These are phyloP conservation scores for Neelides folsomi DNA, from an alignment of 2,888 invertebrate genomes.

Conservation along the genomic window DNA sequence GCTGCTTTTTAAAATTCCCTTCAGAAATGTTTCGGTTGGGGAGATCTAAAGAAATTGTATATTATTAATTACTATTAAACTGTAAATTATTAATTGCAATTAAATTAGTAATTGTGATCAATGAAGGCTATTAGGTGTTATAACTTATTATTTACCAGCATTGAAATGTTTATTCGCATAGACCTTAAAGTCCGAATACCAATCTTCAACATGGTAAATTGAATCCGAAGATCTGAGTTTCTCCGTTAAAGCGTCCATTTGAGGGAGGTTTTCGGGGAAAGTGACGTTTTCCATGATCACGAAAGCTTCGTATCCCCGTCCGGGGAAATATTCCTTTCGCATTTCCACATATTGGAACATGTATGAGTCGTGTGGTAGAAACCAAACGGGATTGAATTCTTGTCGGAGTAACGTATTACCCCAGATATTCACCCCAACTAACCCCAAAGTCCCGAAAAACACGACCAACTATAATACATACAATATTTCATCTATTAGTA, in stretches of 20 bases:
- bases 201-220: conserved; percentile 23
- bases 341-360: conserved; percentile 35
- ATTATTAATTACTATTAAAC: neutral
- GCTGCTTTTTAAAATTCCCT: conserved; percentile 47
- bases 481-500: too few species aligned
- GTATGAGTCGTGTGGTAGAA: conserved; percentile 38
- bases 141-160: conserved; percentile 10
- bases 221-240: conserved; percentile 13
- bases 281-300: conserved; percentile 18
- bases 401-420: conserved; percentile 37
- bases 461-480: conserved; percentile 34
- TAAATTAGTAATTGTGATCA: too few species aligned
- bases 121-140: neutral
- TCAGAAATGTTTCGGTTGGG: conserved; percentile 39
- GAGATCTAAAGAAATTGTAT: conserved; percentile 28
- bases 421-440: conserved; percentile 36
- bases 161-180: conserved; percentile 24
- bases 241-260: conserved; percentile 16
- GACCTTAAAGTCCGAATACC: conserved; percentile 25
- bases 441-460: conserved; percentile 32
- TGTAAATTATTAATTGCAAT: too few species aligned
- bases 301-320: conserved; percentile 34
- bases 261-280: conserved; percentile 14
- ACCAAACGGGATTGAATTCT: conserved; percentile 39
- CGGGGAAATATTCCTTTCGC: conserved; percentile 36